Evolutionary conservation across 2,888 invertebrate genomes (phyloP).

Genomic region (Perithous albicinctus): DNA sequence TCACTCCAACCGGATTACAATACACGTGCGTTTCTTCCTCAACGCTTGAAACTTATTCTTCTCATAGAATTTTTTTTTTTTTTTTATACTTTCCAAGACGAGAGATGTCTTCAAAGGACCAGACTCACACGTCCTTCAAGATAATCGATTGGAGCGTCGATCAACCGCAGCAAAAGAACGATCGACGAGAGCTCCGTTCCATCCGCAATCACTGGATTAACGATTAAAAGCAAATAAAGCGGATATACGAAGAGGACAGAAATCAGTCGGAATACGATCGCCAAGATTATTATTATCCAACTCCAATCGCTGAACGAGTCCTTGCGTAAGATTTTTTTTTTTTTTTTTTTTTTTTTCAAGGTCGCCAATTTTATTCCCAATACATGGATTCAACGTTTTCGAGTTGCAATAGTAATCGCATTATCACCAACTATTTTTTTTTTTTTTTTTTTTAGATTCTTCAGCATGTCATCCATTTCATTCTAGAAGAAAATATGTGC

Average conservation of each 20-base stretch:
- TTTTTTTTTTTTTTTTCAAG: too few relatives aligned
- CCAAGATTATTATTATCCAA: slow-evolving; percentile 14
- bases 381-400: not conserved
- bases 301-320: slow-evolving; percentile 12
- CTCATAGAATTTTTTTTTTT: slow-evolving; percentile 11
- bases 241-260: slow-evolving; percentile 53
- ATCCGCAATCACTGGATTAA: not conserved
- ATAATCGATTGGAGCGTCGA: slow-evolving; percentile 46
- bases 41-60: not conserved
- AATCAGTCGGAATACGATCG: slow-evolving; percentile 47
- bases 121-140: slow-evolving; percentile 24
- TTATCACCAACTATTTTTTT: too few relatives aligned
- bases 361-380: not conserved
- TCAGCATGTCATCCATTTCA: too few relatives aligned
- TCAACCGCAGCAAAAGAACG: not conserved
- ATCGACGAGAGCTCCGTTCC: not conserved
- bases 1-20: not conserved
- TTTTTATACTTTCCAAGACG: not conserved
- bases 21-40: not conserved
- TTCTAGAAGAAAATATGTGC: too few relatives aligned
- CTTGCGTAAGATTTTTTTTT: slow-evolving; percentile 2
- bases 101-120: slow-evolving; percentile 7
- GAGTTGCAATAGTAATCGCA: not conserved
- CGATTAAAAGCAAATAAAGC: slow-evolving; percentile 52
- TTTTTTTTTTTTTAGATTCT: too few relatives aligned